Percentiles rank a stretch among this genome's conserved stretches.
Evolutionary conservation across 2,888 invertebrate species (phyloP).

Genomic region (Pedicia rivosa): DNA sequence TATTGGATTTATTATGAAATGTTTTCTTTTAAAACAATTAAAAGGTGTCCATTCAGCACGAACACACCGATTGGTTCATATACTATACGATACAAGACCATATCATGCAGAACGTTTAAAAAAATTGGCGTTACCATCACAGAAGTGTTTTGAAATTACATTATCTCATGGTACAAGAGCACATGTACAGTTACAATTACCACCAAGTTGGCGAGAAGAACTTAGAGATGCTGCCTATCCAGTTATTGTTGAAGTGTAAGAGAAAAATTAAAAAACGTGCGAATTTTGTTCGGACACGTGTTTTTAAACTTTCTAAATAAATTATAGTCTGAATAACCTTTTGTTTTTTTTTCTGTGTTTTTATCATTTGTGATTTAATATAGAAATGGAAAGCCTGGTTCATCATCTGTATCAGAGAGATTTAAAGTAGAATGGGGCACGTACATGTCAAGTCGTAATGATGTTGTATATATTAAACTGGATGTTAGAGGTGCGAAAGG

Average conservation of each 20-base stretch:
- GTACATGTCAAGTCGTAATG: constrained; percentile 80
- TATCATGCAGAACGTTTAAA: constrained; percentile 46
- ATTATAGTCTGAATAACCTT: constrained; percentile 1
- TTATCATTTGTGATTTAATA: constrained; percentile 2
- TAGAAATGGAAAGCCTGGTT: constrained; percentile 84
- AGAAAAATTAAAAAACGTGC: constrained; percentile 12
- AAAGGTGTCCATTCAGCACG: constrained; percentile 49
- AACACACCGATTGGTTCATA: constrained; percentile 58
- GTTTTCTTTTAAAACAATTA: background rate
- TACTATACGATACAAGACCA: constrained; percentile 60
- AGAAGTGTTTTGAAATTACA: constrained; percentile 69
- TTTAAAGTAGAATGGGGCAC: constrained; percentile 83
- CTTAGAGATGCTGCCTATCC: constrained; percentile 75
- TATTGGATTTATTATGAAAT: too few relatives aligned
- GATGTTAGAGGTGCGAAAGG: constrained; percentile 78
- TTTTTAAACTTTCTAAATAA: background rate
- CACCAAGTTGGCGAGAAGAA: constrained; percentile 78
- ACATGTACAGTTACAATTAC: constrained; percentile 74
- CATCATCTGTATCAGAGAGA: constrained; percentile 76
- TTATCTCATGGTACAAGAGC: constrained; percentile 72
- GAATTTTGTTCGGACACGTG: background rate
- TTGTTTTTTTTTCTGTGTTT: constrained; percentile 3
- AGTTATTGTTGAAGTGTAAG: constrained; percentile 74
- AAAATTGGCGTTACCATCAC: constrained; percentile 67
- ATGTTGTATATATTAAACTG: constrained; percentile 77